A percentile compares a stretch with the other conserved stretches of the same genome.
These are phyloP conservation scores for Trachelus troglodyta DNA, from an alignment of 2,888 invertebrate genomes.

Conservation along the genomic window DNA sequence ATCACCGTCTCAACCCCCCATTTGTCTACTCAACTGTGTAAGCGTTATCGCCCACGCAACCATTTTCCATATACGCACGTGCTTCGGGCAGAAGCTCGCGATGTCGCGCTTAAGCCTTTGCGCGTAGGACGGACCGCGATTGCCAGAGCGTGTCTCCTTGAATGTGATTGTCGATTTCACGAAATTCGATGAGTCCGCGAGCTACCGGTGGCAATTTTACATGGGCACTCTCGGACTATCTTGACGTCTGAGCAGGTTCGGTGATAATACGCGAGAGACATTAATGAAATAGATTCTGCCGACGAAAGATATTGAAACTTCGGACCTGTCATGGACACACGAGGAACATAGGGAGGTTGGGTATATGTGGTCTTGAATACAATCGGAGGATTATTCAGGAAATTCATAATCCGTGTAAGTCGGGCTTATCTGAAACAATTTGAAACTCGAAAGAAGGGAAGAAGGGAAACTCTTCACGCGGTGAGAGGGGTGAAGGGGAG, in stretches of 20 bases:
- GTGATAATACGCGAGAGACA: neutral
- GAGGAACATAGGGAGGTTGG: too few species aligned
- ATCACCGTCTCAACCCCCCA: neutral
- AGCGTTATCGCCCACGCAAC: neutral
- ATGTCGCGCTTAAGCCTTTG: too few species aligned
- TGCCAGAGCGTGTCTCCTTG: too few species aligned
- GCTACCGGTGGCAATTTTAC: neutral
- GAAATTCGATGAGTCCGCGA: neutral
- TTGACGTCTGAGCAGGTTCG: neutral
- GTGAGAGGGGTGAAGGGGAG: accelerated
- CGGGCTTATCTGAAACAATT: neutral
- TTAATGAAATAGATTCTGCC: neutral
- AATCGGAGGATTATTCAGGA: neutral
- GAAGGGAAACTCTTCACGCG: neutral
- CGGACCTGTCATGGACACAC: neutral
- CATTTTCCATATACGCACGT: neutral
- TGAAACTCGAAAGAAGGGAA: neutral
- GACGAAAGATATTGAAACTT: neutral
- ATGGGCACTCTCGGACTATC: neutral
- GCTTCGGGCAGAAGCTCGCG: too few species aligned
- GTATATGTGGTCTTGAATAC: too few species aligned
- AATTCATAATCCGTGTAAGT: neutral
- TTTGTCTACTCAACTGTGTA: neutral
- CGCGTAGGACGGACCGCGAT: too few species aligned
- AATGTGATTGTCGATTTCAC: neutral